Base-by-base conservation (phyloP, 2,888 invertebrate species). In the Drosophila testacea region DNA sequence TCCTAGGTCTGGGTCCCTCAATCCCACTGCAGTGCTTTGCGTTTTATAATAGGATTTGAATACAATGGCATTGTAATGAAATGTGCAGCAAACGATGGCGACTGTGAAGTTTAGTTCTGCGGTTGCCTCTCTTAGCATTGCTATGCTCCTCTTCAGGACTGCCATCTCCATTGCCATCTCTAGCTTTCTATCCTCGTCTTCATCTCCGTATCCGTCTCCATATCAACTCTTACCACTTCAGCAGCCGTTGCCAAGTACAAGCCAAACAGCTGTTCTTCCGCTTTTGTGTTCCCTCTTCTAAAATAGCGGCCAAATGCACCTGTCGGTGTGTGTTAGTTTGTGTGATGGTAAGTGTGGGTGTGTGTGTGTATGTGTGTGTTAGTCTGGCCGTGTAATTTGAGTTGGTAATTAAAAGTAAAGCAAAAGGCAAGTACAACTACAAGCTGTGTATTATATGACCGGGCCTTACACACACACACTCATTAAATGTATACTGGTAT, bases 61-160 rank as follows among this genome's bases (percentile, higher is more conserved):
- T 83, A 83, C 83, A 83, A 83, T 83, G 81, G 83, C 83, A 88
- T 83, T 86, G 83, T 83, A 83, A 83, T 83, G 83, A 83, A 83
- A 83, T 88, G 83, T 88, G 83, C 88, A 86, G 89, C 83, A 86
- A 83, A 83, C 88, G 88, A 73, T 80, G 83, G 86, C 72, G 84
- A 77, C 79, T 75, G 73, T 71, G 73, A 75, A 85, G 74, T 83
- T 67, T 80, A 73, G 86, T 77, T 80, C 83, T 83, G 83, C 65
- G 88, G 83, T 85, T 87, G 69, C 72, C 56, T 63, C 73, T 62
- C 42, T 22, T 3, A 22, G 22, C 65, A 61, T 41, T 27, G 52
- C 32, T 30, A n/a, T 16, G 34, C 34, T 56, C 28, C 28, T 57
- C 38, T 32, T 11, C 41, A 39, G 28, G 46, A 30, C 69, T 42